A percentile compares a stretch with the other conserved stretches of the same genome.
phyloP scores from a whole-genome alignment of 2,888 invertebrate species.

The Phortica magna region DNA sequence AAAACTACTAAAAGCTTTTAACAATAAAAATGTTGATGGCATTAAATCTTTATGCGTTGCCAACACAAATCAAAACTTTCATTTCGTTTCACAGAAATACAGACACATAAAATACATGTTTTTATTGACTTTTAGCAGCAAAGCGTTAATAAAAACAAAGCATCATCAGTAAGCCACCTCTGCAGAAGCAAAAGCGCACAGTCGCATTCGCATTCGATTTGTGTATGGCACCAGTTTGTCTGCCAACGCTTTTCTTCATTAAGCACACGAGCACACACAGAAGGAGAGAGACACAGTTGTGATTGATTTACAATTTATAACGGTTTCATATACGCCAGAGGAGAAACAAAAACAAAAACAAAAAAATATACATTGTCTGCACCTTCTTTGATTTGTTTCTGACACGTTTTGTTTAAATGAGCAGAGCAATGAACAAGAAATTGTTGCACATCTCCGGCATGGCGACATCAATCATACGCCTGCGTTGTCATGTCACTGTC shows the following conservation, averaged over 20 bases:
- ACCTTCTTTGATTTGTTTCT: slow-evolving; percentile 33
- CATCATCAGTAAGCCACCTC: not conserved
- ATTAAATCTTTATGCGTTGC: not conserved
- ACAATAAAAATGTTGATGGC: too few species aligned
- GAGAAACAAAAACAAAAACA: not conserved
- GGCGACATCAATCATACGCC: slow-evolving; percentile 62
- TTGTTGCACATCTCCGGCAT: slow-evolving; percentile 53
- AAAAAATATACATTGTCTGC: slow-evolving; percentile 38
- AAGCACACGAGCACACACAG: not conserved
- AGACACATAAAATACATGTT: not conserved
- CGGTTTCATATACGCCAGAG: slow-evolving; percentile 46
- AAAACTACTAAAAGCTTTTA: too few species aligned
- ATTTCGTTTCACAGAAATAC: not conserved
- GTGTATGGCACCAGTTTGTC: slow-evolving; percentile 67
- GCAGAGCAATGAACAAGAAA: slow-evolving; percentile 32
- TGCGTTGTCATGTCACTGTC: slow-evolving; percentile 42
- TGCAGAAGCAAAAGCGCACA: too few species aligned
- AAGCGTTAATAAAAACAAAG: not conserved
- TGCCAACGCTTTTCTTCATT: slow-evolving; percentile 60
- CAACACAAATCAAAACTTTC: not conserved
- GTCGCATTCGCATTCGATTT: not conserved
- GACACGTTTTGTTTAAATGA: slow-evolving; percentile 43
- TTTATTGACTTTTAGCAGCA: not conserved
- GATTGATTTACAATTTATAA: slow-evolving; percentile 64
- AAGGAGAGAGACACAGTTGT: slow-evolving; percentile 31